Evolutionary conservation across 35 echinoderm and acorn worm species (phyloP), one percentile per base, ranked within the genome.

Genomic region (Eucidaris tribuloides): DNA sequence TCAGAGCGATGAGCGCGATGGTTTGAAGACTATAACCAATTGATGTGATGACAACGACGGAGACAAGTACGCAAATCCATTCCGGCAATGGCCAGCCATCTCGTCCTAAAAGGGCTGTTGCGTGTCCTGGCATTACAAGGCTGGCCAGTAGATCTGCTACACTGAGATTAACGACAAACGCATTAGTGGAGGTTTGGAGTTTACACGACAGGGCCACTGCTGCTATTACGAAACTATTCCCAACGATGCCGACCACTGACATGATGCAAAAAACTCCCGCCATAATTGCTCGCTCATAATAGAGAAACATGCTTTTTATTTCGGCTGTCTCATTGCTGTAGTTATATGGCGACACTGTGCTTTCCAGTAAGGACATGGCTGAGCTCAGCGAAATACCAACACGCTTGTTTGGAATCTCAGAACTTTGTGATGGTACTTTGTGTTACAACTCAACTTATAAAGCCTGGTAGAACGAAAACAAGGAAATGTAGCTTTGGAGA

Each of bases 121-220:
- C 76, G 43, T 94, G 62, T 46, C 58, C 68, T 20, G 85, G 85
- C 9, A 93, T 81, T 1, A 81, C 76, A 25, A 93, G 38, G 68
- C 62, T 83, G 0, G 91, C 84, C 20, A 88, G 83, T 7, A 96
- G 42, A 36, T 96, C 92, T 7, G 92, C 88, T 13, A 90, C 17
- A 66, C 87, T 89, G 9, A 96, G 82, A 65, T 90, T 96, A 38
- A 96, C 92, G 22, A 96, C 87, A 64, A 90, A 96, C 3, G 89
- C 87, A 45, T 96, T 96, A 5, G 92, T 90, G 6, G 82, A 78
- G 5, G 86, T 96, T 29, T 83, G 87, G 45, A 96, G 52, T 77
- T 83, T 82, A 6, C 79, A 56, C 9, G 87, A 90, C 28, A 96
- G 31, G 7, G 65, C 41, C 34, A 83, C 80, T 32, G 80, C 80